Evolutionary conservation across 2,797 vertebrate genomes (phyloP).

Genomic region (Bradypus variegatus): DNA sequence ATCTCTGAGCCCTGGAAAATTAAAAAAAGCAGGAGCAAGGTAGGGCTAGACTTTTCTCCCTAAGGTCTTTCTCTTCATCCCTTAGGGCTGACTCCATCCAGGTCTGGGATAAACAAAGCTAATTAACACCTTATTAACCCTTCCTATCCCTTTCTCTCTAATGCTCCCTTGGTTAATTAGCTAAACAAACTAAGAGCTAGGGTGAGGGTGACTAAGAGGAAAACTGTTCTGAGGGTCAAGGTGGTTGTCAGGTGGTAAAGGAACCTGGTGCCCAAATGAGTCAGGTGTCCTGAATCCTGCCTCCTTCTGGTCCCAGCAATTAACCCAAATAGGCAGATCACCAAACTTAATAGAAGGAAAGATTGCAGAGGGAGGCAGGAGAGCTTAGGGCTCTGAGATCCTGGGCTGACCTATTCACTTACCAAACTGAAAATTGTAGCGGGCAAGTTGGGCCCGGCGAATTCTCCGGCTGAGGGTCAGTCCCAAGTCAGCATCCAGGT

Average conservation of each 20-base stretch:
- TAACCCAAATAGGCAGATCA: neutral
- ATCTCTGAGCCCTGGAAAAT: neutral
- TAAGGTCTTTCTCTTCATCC: neutral
- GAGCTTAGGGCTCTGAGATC: neutral
- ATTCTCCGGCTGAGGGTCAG: conserved; percentile 87
- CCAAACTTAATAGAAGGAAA: neutral
- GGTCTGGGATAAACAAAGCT: conserved; percentile 37
- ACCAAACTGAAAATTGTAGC: conserved; percentile 96
- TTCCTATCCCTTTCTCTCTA: conserved; percentile 40
- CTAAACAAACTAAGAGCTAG: neutral
- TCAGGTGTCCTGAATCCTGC: neutral
- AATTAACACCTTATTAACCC: neutral
- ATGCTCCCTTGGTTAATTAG: neutral
- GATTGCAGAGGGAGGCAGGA: neutral
- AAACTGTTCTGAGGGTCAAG: neutral
- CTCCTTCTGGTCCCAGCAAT: neutral
- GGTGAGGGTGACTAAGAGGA: neutral
- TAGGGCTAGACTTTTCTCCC: neutral
- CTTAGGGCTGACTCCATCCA: neutral
- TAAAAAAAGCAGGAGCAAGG: neutral
- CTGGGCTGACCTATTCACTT: neutral
- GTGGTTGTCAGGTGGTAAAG: neutral
- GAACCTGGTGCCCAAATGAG: neutral
- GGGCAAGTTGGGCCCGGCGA: conserved; percentile 84
- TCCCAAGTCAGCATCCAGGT: conserved; percentile 76